Percentiles rank a stretch among this genome's conserved stretches.
Evolutionary conservation across 2,113 vertebrate genomes (phyloP).

Genomic region (Callospermophilus lateralis): DNA sequence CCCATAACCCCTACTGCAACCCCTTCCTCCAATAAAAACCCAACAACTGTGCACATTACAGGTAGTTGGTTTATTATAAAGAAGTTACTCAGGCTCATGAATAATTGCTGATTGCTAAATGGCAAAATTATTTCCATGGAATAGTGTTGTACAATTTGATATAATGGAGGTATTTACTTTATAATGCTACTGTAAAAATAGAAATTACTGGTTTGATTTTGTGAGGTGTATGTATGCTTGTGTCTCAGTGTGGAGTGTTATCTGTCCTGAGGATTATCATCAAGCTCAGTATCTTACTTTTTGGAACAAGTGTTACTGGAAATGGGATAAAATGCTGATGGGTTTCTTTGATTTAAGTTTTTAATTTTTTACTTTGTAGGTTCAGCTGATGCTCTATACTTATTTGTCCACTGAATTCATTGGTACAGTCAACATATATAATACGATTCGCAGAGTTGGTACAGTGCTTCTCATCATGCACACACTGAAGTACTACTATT

Average conservation of each 20-base stretch:
- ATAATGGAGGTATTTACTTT: not conserved
- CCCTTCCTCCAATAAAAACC: too few species aligned
- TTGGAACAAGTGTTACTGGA: not conserved
- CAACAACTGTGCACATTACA: not conserved
- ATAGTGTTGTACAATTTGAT: not conserved
- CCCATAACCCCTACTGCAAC: too few species aligned
- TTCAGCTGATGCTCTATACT: constrained; percentile 96
- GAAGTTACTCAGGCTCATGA: not conserved
- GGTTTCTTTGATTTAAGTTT: constrained; percentile 33
- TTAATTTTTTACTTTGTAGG: constrained; percentile 86
- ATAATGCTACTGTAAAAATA: constrained; percentile 3
- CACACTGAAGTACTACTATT: constrained; percentile 98
- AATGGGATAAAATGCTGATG: not conserved
- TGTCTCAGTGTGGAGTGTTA: not conserved
- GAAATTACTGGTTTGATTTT: not conserved
- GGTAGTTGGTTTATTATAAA: constrained; percentile 20
- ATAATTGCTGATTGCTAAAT: constrained; percentile 9
- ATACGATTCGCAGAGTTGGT: constrained; percentile 95
- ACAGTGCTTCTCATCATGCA: constrained; percentile 98
- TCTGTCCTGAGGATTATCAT: not conserved
- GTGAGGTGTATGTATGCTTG: not conserved
- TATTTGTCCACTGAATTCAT: constrained; percentile 98
- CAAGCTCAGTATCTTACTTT: not conserved
- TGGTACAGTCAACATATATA: constrained; percentile 97
- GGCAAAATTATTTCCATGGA: constrained; percentile 13